Percentiles rank a stretch among this genome's conserved stretches.
These are phyloP conservation scores for Platycheirus rosarum DNA, from an alignment of 2,888 invertebrate species.

Conservation along the genomic window DNA sequence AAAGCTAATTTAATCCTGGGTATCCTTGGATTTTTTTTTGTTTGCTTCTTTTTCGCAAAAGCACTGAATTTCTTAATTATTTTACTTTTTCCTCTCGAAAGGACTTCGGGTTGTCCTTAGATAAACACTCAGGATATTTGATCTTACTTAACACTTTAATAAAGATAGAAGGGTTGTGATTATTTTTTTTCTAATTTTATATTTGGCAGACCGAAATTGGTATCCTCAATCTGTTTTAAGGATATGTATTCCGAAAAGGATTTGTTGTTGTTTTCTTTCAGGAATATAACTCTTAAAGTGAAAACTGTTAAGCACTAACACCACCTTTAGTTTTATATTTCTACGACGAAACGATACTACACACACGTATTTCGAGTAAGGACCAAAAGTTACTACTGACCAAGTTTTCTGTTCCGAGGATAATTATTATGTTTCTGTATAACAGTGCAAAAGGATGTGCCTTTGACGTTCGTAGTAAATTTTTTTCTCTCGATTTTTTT, in stretches of 20 bases:
- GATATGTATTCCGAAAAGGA: constrained; percentile 22
- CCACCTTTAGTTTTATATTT: constrained; percentile 33
- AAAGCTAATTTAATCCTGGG: constrained; percentile 61
- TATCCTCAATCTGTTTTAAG: constrained; percentile 37
- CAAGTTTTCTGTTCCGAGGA: constrained; percentile 72
- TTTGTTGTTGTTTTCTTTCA: constrained; percentile 10
- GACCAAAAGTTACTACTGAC: constrained; percentile 74
- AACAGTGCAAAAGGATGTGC: constrained; percentile 63
- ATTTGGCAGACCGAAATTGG: constrained; percentile 20
- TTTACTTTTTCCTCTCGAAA: constrained; percentile 3
- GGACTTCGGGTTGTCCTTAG: constrained; percentile 19
- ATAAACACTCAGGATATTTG: constrained; percentile 31
- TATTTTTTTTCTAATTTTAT: constrained; percentile 13
- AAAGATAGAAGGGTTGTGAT: background rate
- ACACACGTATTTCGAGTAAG: constrained; percentile 73
- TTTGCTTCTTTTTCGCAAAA: constrained; percentile 23
- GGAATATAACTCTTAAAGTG: constrained; percentile 11
- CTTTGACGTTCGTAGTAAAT: constrained; percentile 54
- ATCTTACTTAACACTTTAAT: constrained; percentile 6
- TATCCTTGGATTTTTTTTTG: constrained; percentile 53
- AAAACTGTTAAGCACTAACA: constrained; percentile 45
- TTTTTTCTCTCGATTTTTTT: constrained; percentile 12
- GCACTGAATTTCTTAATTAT: constrained; percentile 40
- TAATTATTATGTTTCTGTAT: constrained; percentile 71
- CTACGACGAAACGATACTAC: constrained; percentile 46